Evolutionary conservation across 1,140 invertebrate species (phyloP).

Genomic region (Sminthurinus signatus): DNA sequence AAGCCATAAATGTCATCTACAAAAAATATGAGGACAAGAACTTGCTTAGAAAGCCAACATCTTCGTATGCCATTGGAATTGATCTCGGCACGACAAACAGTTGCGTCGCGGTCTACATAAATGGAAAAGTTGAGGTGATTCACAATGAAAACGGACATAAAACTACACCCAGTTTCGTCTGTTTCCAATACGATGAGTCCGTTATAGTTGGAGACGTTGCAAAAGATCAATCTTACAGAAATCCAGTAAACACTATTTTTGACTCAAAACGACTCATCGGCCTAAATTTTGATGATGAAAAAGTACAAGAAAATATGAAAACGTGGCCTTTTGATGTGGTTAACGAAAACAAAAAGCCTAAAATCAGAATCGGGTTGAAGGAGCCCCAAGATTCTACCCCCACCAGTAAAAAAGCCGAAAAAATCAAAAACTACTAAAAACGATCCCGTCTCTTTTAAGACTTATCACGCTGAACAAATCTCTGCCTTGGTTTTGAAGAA

Average conservation of each 20-base stretch:
- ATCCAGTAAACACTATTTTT: constrained; percentile 54
- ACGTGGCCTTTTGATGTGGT: constrained; percentile 48
- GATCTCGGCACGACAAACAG: background rate
- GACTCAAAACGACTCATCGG: constrained; percentile 51
- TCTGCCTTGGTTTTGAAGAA: no score
- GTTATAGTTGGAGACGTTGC: constrained; percentile 3
- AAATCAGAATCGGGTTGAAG: no score
- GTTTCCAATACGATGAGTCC: constrained; percentile 45
- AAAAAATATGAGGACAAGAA: background rate
- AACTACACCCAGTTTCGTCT: constrained; percentile 52
- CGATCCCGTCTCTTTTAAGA: no score
- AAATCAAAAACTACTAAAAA: no score
- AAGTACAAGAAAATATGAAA: constrained; percentile 47
- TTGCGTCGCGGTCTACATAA: constrained; percentile 96
- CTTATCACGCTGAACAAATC: no score
- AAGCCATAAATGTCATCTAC: background rate
- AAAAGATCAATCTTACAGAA: constrained; percentile 39
- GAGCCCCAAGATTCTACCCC: no score
- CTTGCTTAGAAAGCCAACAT: background rate
- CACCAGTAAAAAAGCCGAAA: no score
- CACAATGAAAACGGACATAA: constrained; percentile 54
- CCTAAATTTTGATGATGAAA: constrained; percentile 47
- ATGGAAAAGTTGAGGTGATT: constrained; percentile 58
- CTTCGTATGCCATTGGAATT: constrained; percentile 1
- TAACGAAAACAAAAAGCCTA: background rate